Evolutionary conservation across 2,797 vertebrate species (phyloP).

Genomic region (Sternarchorhynchus goeldii): DNA sequence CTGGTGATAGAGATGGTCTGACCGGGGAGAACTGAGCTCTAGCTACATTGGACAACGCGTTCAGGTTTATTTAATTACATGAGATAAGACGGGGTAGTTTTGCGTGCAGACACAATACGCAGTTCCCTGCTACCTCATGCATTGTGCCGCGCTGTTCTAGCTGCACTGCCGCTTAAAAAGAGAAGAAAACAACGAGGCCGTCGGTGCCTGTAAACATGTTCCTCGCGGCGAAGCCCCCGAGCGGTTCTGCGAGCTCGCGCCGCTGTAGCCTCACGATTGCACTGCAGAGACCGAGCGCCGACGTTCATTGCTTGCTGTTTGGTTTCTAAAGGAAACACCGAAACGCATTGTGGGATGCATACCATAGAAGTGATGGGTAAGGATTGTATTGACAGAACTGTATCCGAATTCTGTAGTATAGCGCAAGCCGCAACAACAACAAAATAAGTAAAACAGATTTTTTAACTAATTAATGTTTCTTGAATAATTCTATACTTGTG

Average conservation of each 20-base stretch:
- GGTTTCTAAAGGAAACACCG: constrained; percentile 56
- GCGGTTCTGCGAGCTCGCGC: constrained; percentile 56
- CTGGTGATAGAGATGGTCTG: constrained; percentile 39
- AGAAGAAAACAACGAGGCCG: not conserved
- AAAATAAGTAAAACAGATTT: no score
- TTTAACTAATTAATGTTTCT: no score
- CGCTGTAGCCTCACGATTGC: constrained; percentile 59
- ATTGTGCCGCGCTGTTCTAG: not conserved
- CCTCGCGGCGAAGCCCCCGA: constrained; percentile 45
- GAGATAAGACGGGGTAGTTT: constrained; percentile 19
- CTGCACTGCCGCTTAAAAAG: not conserved
- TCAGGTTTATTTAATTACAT: constrained; percentile 24
- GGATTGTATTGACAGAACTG: no score
- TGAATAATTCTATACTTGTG: no score
- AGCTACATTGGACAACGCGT: constrained; percentile 45
- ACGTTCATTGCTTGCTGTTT: constrained; percentile 61
- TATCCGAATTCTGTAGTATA: no score
- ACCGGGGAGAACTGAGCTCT: constrained; percentile 33
- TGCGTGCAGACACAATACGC: constrained; percentile 3
- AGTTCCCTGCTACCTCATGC: not conserved
- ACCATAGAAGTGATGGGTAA: constrained; percentile 54
- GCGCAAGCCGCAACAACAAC: no score
- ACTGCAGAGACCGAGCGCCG: constrained; percentile 69
- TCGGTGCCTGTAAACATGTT: not conserved
- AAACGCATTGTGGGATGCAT: constrained; percentile 72